phyloP scores from a whole-genome alignment of 2,113 vertebrate species.

The Xiphophorus maculatus region DNA sequence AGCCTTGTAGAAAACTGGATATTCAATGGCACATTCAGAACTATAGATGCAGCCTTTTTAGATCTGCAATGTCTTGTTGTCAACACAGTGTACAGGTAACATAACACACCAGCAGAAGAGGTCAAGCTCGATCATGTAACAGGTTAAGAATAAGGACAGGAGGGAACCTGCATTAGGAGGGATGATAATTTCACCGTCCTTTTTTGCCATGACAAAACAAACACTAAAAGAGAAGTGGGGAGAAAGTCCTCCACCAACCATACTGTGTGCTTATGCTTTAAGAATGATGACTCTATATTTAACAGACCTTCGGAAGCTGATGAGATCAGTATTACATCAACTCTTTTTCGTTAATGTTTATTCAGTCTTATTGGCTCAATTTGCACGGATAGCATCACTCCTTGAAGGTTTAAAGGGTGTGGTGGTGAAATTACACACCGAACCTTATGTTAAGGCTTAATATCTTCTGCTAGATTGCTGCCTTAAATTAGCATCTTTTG shows the following conservation, averaged over 20 bases:
- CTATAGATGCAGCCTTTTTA: background rate
- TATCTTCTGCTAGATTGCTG: background rate
- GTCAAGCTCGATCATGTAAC: constrained; percentile 1
- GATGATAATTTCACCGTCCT: constrained; percentile 29
- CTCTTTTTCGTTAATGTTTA: background rate
- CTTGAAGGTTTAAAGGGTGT: constrained; percentile 26
- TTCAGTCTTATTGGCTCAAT: background rate
- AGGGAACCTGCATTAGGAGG: background rate
- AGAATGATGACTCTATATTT: constrained; percentile 10
- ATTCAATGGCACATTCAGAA: background rate
- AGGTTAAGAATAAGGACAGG: background rate
- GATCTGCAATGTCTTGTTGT: background rate
- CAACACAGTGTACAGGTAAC: background rate
- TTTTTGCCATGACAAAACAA: constrained; percentile 23
- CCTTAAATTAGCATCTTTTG: background rate
- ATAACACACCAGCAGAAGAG: background rate
- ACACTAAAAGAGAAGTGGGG: background rate
- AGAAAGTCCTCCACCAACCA: constrained; percentile 21
- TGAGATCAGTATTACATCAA: background rate
- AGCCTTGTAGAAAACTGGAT: background rate
- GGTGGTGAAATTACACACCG: background rate
- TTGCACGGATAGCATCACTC: background rate
- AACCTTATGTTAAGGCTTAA: background rate
- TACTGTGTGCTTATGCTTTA: constrained; percentile 26
- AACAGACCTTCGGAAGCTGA: constrained; percentile 4